phyloP scores from a whole-genome alignment of 2,888 invertebrate genomes.

The Stenoptilia bipunctidactyla region DNA sequence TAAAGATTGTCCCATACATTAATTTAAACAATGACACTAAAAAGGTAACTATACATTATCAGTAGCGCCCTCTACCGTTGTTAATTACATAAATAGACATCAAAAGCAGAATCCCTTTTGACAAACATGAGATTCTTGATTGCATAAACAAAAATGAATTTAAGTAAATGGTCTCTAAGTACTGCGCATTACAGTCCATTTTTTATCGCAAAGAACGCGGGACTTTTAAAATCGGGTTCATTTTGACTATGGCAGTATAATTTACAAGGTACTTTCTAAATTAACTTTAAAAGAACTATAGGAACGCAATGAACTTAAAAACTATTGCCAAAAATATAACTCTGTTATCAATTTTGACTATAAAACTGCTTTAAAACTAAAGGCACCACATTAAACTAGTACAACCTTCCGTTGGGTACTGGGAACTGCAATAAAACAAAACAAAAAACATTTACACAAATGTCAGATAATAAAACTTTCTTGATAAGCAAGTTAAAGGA shows the following conservation, averaged over 20 bases:
- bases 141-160: no score
- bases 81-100: no score
- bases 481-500: no score
- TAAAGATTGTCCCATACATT: no score
- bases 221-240: not conserved
- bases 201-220: not conserved
- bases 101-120: no score
- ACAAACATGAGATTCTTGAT: slow-evolving; percentile 26
- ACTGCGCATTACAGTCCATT: not conserved
- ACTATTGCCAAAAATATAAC: slow-evolving; percentile 4
- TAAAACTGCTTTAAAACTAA: slow-evolving; percentile 1
- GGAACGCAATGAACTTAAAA: slow-evolving; percentile 37
- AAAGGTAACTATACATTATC: no score
- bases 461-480: no score
- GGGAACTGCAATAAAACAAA: slow-evolving; percentile 3
- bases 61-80: no score
- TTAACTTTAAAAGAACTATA: slow-evolving; percentile 37
- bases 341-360: not conserved
- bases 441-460: no score
- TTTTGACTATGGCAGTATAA: no score
- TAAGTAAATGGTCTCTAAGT: no score
- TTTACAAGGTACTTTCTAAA: slow-evolving; percentile 7
- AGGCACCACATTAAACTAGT: slow-evolving; percentile 11
- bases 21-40: no score
- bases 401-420: slow-evolving; percentile 14